These are phyloP conservation scores for Schrankia costaestrigalis DNA, from an alignment of 2,888 invertebrate genomes.

Conservation along the genomic window DNA sequence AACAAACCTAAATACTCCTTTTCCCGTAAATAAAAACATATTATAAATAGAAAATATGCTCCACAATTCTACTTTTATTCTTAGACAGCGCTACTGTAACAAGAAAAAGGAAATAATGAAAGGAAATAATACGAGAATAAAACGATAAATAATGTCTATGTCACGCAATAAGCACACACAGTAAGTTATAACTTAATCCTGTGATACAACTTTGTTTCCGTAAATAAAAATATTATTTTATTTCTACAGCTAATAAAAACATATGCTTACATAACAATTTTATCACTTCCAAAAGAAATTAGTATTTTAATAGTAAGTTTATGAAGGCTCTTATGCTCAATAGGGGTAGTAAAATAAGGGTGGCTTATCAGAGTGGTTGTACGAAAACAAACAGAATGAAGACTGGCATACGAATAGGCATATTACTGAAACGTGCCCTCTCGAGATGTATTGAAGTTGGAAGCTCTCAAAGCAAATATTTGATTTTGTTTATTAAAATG, in stretches of 20 bases:
- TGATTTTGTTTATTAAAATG: too few relatives aligned
- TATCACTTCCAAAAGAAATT: conserved; percentile 19
- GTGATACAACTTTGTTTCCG: conserved; percentile 20
- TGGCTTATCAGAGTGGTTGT: conserved; percentile 36
- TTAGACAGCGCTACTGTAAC: too few relatives aligned
- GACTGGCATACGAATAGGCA: conserved; percentile 63
- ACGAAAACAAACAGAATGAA: conserved; percentile 56
- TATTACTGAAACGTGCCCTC: conserved; percentile 42
- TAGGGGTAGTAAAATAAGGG: conserved; percentile 6
- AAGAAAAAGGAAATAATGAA: too few relatives aligned
- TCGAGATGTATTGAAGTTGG: conserved; percentile 30
- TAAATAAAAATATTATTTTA: conserved; percentile 6
- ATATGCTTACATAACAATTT: conserved; percentile 6
- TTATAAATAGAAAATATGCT: too few relatives aligned
- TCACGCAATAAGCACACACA: conserved; percentile 28
- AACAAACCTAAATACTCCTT: too few relatives aligned
- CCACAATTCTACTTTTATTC: too few relatives aligned
- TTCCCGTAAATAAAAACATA: too few relatives aligned
- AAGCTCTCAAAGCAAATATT: too few relatives aligned
- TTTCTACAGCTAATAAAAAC: conserved; percentile 22
- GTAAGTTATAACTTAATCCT: conserved; percentile 25
- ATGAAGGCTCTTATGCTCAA: conserved; percentile 11
- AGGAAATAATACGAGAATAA: too few relatives aligned
- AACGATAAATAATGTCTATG: conserved; percentile 30
- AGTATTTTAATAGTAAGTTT: conserved; percentile 13